A percentile compares a stretch with the other conserved stretches of the same genome.
Evolutionary conservation across 2,888 invertebrate genomes (phyloP).

Genomic region (Chelonus formosanus): DNA sequence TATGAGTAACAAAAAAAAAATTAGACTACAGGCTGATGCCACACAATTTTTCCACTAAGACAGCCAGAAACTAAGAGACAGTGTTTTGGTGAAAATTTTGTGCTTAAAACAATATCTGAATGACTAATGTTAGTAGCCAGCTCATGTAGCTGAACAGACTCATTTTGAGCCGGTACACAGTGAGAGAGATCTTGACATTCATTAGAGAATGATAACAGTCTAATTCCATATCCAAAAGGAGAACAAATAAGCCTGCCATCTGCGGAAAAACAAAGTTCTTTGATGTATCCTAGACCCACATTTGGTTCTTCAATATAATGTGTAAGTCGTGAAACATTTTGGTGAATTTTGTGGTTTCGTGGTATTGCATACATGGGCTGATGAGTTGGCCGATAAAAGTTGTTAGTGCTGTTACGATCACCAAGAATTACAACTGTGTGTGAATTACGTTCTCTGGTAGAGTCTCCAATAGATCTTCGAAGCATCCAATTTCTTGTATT

Average conservation of each 20-base stretch:
- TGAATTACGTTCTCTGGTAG: slow-evolving; percentile 42
- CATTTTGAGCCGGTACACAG: slow-evolving; percentile 68
- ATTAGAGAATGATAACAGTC: slow-evolving; percentile 82
- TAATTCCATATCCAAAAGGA: slow-evolving; percentile 85
- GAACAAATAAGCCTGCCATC: slow-evolving; percentile 92
- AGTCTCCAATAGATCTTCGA: slow-evolving; percentile 43
- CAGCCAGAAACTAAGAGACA: slow-evolving; percentile 91
- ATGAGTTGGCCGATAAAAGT: slow-evolving; percentile 51
- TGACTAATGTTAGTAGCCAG: slow-evolving; percentile 79
- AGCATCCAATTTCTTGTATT: slow-evolving; percentile 46
- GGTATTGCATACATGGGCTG: slow-evolving; percentile 60
- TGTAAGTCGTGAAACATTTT: slow-evolving; percentile 80
- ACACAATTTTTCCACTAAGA: slow-evolving; percentile 85
- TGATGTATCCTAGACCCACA: slow-evolving; percentile 90
- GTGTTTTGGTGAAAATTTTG: slow-evolving; percentile 88
- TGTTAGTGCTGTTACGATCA: slow-evolving; percentile 52
- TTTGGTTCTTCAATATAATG: slow-evolving; percentile 88
- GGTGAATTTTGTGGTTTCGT: slow-evolving; percentile 68
- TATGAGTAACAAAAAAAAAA: background rate
- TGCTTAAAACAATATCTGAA: slow-evolving; percentile 84
- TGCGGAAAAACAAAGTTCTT: slow-evolving; percentile 89
- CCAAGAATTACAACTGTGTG: slow-evolving; percentile 62
- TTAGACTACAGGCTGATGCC: slow-evolving; percentile 80
- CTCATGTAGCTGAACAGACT: slow-evolving; percentile 70
- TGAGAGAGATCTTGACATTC: slow-evolving; percentile 82